Conservation (phyloP, 2,113 vertebrate genomes). For the Lophius piscatorius region DNA sequence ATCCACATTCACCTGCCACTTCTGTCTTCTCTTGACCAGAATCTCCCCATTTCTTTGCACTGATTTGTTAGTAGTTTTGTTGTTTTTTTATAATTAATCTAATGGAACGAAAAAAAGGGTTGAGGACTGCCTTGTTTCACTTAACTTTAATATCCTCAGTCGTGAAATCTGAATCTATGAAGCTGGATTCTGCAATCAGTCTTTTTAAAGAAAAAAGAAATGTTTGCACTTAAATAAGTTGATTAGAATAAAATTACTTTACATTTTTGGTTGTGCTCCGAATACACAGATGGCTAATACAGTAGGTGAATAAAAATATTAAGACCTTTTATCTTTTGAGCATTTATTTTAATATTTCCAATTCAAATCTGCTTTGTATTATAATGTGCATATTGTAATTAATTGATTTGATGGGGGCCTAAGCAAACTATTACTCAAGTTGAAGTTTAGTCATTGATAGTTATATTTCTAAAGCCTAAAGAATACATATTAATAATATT, state of each 20-base stretch:
- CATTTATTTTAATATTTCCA: slow-evolving; percentile 94
- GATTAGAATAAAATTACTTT: slow-evolving; percentile 89
- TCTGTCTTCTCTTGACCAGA: slow-evolving; percentile 77
- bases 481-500: slow-evolving; percentile 89
- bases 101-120: slow-evolving; percentile 71
- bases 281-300: slow-evolving; percentile 82
- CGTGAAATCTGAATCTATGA: slow-evolving; percentile 86
- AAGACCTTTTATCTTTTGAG: slow-evolving; percentile 90
- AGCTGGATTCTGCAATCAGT: slow-evolving; percentile 89
- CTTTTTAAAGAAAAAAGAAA: slow-evolving; percentile 74
- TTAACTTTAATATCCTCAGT: slow-evolving; percentile 82
- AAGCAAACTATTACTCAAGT: slow-evolving; percentile 85
- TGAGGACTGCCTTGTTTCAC: slow-evolving; percentile 83
- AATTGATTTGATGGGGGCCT: slow-evolving; percentile 81
- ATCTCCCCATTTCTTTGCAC: slow-evolving; percentile 87
- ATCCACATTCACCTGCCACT: slow-evolving; percentile 59
- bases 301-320: slow-evolving; percentile 79
- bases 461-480: slow-evolving; percentile 94
- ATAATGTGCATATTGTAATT: slow-evolving; percentile 87
- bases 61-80: slow-evolving; percentile 82
- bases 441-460: slow-evolving; percentile 87
- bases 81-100: slow-evolving; percentile 75
- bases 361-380: slow-evolving; percentile 86
- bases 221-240: slow-evolving; percentile 94
- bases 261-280: slow-evolving; percentile 80